Conservation (phyloP, 2,888 invertebrate genomes). For the Mesodorylaimus sp. region DNA sequence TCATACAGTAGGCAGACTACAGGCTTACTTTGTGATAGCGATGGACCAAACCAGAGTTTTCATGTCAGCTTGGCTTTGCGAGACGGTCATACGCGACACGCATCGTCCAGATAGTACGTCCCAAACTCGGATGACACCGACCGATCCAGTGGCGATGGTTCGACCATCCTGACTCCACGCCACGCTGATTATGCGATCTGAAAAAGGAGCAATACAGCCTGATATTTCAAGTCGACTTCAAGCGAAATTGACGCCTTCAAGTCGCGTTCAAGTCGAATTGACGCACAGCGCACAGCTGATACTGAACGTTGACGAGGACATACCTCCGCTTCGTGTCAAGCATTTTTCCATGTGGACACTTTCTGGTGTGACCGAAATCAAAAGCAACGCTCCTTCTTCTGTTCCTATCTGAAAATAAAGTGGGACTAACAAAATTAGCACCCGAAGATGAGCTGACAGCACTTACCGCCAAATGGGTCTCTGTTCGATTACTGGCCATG, state of each 20-base stretch:
- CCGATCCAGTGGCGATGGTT: background rate
- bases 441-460: background rate
- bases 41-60: background rate
- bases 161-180: background rate
- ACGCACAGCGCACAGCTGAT: too few species aligned
- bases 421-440: background rate
- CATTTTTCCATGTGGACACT: too few species aligned
- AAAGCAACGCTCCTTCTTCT: background rate
- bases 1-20: too few species aligned
- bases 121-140: background rate
- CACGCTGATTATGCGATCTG: background rate
- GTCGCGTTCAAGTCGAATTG: too few species aligned
- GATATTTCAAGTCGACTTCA: too few species aligned
- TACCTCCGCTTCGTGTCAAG: too few species aligned
- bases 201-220: background rate
- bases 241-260: too few species aligned
- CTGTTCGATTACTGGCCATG: background rate
- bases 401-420: conserved; percentile 1
- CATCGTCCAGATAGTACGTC: background rate
- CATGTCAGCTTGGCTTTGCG: background rate
- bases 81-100: background rate
- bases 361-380: too few species aligned
- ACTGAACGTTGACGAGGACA: too few species aligned
- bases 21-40: background rate
- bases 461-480: background rate